These are phyloP conservation scores for Micromys minutus DNA, from an alignment of 2,113 vertebrate species.

Conservation along the genomic window DNA sequence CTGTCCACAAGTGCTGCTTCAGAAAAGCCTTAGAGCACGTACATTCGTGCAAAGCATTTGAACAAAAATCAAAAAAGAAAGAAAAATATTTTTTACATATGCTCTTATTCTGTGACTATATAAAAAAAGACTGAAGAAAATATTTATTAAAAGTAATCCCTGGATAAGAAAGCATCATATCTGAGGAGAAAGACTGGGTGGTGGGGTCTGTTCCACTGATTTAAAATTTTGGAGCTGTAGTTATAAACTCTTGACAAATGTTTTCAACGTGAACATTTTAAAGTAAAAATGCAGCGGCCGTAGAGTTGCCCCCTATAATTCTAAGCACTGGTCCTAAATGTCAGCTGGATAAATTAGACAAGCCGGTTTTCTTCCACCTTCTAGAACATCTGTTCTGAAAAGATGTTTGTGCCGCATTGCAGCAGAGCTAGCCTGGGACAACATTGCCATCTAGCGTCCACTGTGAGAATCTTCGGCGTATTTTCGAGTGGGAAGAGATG, in stretches of 20 bases:
- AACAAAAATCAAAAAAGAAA: background rate
- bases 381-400: background rate
- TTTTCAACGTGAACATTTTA: background rate
- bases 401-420: background rate
- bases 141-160: background rate
- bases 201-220: background rate
- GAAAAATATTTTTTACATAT: background rate
- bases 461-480: background rate
- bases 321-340: background rate
- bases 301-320: background rate
- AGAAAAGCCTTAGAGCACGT: background rate
- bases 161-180: background rate
- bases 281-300: background rate
- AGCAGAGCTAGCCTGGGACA: background rate
- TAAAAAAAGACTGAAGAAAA: background rate
- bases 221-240: background rate
- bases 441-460: slow-evolving; percentile 63
- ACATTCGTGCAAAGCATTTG: background rate
- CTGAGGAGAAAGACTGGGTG: background rate
- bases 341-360: background rate
- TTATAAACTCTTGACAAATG: slow-evolving; percentile 27
- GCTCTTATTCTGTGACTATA: background rate
- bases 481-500: background rate
- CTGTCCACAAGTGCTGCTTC: background rate
- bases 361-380: slow-evolving; percentile 44